Percentiles rank a stretch among this genome's conserved stretches.
phyloP scores from a whole-genome alignment of 2,888 invertebrate genomes.

The Andrena haemorrhoa region DNA sequence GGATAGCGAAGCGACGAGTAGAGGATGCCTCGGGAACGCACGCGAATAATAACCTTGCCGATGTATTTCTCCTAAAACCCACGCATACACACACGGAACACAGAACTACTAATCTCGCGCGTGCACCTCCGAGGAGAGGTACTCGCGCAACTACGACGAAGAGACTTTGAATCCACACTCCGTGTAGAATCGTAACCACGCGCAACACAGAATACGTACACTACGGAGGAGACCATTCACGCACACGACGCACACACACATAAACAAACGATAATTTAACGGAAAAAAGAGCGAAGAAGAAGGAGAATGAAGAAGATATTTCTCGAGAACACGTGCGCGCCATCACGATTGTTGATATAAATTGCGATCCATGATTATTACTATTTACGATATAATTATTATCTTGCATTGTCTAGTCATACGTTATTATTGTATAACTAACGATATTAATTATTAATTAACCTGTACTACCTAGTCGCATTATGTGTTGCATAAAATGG shows the following conservation, averaged over 20 bases:
- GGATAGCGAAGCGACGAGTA: constrained; percentile 25
- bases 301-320: constrained; percentile 25
- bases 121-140: background rate
- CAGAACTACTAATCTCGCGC: background rate
- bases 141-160: background rate
- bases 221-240: constrained; percentile 30
- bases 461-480: constrained; percentile 85
- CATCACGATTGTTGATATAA: constrained; percentile 84
- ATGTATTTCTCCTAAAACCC: constrained; percentile 26
- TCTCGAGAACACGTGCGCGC: constrained; percentile 76
- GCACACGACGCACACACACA: constrained; percentile 57
- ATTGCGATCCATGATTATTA: constrained; percentile 85
- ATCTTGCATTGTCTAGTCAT: constrained; percentile 85
- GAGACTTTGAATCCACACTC: constrained; percentile 12
- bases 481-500: constrained; percentile 84
- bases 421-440: constrained; percentile 85
- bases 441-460: constrained; percentile 85
- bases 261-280: constrained; percentile 21
- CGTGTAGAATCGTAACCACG: constrained; percentile 9
- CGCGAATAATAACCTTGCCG: constrained; percentile 33
- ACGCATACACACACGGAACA: constrained; percentile 9
- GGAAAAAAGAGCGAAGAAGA: constrained; percentile 12
- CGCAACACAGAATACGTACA: constrained; percentile 24
- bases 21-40: constrained; percentile 34
- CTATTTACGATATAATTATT: constrained; percentile 85